These are phyloP conservation scores for Sympetrum striolatum DNA, from an alignment of 2,888 invertebrate species.

Conservation along the genomic window DNA sequence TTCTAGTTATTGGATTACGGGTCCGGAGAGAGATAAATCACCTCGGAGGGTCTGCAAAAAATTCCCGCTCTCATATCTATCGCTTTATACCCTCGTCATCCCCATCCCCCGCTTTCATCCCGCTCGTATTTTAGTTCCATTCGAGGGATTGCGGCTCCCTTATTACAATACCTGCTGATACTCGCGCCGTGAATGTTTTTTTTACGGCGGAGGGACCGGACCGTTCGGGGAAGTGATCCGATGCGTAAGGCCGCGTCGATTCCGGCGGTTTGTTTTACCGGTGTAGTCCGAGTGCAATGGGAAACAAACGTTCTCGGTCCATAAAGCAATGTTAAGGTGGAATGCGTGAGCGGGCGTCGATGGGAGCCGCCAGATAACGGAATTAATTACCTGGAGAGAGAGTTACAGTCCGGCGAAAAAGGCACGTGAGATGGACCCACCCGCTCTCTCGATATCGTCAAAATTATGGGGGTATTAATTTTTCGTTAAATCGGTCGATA, in stretches of 20 bases:
- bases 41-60: constrained; percentile 10
- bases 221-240: neutral
- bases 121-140: neutral
- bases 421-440: neutral
- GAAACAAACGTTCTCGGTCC: neutral
- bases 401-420: neutral
- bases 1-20: constrained; percentile 36
- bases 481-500: neutral
- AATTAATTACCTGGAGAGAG: neutral
- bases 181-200: neutral
- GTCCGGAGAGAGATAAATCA: constrained; percentile 35
- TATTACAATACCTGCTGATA: constrained; percentile 1
- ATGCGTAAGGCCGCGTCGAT: neutral
- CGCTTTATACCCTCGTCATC: neutral
- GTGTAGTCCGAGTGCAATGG: neutral
- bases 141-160: neutral
- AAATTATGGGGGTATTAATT: neutral
- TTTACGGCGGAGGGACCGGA: neutral
- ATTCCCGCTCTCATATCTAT: neutral
- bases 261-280: neutral
- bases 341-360: neutral
- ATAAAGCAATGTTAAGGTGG: neutral
- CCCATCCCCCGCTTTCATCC: neutral
- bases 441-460: neutral
- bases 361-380: neutral